Percentiles rank a stretch among this genome's conserved stretches.
Evolutionary conservation across 1,140 invertebrate genomes (phyloP).

Genomic region (Cyclina sinensis): DNA sequence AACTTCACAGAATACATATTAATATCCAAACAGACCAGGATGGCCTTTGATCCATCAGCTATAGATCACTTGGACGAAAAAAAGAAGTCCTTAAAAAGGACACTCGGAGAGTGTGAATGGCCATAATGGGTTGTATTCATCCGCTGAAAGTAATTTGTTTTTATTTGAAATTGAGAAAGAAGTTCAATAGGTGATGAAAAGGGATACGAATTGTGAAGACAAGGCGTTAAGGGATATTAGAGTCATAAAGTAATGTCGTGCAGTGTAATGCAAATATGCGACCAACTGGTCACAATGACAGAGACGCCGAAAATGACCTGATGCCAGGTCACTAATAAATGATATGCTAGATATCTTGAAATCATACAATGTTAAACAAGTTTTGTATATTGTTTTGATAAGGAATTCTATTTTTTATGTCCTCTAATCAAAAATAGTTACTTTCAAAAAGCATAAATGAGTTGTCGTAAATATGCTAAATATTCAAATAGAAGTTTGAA

Average conservation of each 20-base stretch:
- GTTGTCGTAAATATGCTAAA: no score
- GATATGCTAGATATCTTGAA: no score
- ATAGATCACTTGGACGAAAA: conserved; percentile 52
- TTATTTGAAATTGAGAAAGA: conserved; percentile 47
- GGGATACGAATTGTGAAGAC: conserved; percentile 10
- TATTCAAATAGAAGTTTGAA: no score
- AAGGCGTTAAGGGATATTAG: conserved; percentile 4
- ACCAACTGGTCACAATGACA: neutral
- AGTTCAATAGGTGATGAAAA: conserved; percentile 42
- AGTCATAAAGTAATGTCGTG: conserved; percentile 24
- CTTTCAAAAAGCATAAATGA: no score
- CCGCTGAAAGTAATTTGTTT: conserved; percentile 62
- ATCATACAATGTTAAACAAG: no score
- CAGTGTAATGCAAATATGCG: neutral
- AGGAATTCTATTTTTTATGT: no score
- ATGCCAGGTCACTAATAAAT: neutral
- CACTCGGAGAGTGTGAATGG: conserved; percentile 31
- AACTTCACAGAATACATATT: conserved; percentile 43
- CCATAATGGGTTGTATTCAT: conserved; percentile 25
- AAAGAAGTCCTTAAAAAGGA: conserved; percentile 36
- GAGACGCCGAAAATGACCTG: neutral
- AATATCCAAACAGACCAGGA: conserved; percentile 43
- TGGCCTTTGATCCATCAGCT: conserved; percentile 53
- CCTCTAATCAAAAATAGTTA: no score
- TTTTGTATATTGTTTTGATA: no score